phyloP scores from a whole-genome alignment of 1,140 invertebrate genomes.

The Apis florea region DNA sequence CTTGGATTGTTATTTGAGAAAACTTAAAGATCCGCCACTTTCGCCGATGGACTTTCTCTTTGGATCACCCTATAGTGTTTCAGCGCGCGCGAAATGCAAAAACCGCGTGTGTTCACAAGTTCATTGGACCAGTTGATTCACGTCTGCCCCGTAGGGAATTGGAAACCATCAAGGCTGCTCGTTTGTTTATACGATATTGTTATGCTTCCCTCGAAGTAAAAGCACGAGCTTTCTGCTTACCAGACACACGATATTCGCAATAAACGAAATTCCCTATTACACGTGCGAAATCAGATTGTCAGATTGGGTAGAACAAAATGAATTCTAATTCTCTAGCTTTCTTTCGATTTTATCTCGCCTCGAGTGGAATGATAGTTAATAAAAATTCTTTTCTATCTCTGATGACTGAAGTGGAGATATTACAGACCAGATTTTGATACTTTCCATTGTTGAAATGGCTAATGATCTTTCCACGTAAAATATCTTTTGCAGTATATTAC shows the following conservation, averaged over 20 bases:
- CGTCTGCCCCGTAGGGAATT: conserved; percentile 66
- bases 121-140: conserved; percentile 59
- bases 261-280: conserved; percentile 22
- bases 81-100: conserved; percentile 17
- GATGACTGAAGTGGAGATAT: background rate
- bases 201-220: conserved; percentile 42
- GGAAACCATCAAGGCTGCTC: conserved; percentile 58
- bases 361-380: background rate
- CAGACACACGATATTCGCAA: conserved; percentile 21
- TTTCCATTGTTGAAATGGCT: background rate
- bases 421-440: background rate
- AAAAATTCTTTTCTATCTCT: background rate
- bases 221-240: conserved; percentile 1
- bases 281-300: conserved; percentile 3
- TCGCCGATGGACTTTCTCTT: conserved; percentile 2
- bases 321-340: background rate
- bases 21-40: background rate
- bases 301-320: background rate
- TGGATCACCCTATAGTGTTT: conserved; percentile 21
- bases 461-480: background rate
- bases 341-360: background rate
- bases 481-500: too few relatives aligned
- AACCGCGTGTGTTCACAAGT: conserved; percentile 28
- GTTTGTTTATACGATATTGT: conserved; percentile 57
- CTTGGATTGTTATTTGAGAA: background rate